Conservation (phyloP, 1,140 invertebrate genomes). For the Zophobas atratus region DNA sequence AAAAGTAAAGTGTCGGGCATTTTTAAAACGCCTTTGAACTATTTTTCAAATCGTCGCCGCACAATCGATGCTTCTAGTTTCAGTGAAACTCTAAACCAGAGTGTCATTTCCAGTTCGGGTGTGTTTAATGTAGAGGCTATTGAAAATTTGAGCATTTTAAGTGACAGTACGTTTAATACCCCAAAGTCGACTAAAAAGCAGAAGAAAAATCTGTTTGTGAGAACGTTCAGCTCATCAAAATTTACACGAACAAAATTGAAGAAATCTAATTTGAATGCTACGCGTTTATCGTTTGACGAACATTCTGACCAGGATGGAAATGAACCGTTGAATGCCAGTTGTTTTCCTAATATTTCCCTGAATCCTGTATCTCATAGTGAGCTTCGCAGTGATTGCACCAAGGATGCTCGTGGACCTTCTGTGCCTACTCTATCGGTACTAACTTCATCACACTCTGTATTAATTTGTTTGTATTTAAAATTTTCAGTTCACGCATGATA, state of each 20-base stretch:
- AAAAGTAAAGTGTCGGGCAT: conserved; percentile 62
- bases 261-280: conserved; percentile 58
- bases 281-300: conserved; percentile 57
- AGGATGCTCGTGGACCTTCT: conserved; percentile 49
- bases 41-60: conserved; percentile 64
- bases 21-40: conserved; percentile 65
- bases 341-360: conserved; percentile 65
- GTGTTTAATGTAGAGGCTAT: conserved; percentile 64
- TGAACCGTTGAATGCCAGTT: conserved; percentile 61
- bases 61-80: conserved; percentile 61
- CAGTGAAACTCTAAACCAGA: conserved; percentile 62
- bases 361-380: conserved; percentile 54
- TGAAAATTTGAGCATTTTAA: conserved; percentile 59
- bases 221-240: conserved; percentile 66
- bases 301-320: conserved; percentile 51
- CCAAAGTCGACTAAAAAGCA: conserved; percentile 54
- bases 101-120: conserved; percentile 63
- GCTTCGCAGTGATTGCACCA: conserved; percentile 58
- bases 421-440: conserved; percentile 65
- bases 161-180: conserved; percentile 47
- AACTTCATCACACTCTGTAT: conserved; percentile 62
- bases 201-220: conserved; percentile 63
- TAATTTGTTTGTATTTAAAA: conserved; percentile 16
- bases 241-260: conserved; percentile 57
- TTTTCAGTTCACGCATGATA: not conserved